phyloP scores from a whole-genome alignment of 2,113 vertebrate genomes.

The Casuarius casuarius region DNA sequence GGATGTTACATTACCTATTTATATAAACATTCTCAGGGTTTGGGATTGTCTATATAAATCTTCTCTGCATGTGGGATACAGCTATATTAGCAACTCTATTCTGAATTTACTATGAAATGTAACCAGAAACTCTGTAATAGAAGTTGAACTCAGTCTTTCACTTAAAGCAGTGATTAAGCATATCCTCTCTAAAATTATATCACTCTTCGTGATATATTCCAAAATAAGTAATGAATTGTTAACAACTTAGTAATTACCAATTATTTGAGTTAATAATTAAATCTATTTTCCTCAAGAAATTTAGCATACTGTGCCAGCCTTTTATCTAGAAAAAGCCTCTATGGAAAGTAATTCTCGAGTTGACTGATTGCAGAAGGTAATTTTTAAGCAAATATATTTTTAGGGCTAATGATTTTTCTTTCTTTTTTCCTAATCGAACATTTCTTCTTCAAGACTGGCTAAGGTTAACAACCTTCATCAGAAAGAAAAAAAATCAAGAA shows the following conservation, averaged over 20 bases:
- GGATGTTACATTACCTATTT: not conserved
- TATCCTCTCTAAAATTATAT: not conserved
- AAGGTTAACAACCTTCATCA: not conserved
- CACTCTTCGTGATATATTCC: not conserved
- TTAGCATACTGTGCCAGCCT: not conserved
- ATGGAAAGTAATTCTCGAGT: not conserved
- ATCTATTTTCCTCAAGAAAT: not conserved
- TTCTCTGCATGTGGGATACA: not conserved
- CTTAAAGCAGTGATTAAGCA: not conserved
- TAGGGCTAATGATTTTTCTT: not conserved
- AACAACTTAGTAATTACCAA: not conserved
- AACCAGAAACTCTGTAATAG: not conserved
- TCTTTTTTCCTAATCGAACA: not conserved
- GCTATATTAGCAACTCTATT: not conserved
- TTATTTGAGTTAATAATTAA: not conserved
- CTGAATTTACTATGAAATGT: not conserved
- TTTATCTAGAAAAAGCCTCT: not conserved
- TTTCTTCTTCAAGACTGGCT: not conserved
- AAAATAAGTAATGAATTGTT: not conserved
- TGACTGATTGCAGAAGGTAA: not conserved
- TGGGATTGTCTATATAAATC: not conserved
- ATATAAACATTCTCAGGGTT: not conserved
- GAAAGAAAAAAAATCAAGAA: not conserved
- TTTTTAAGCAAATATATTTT: not conserved
- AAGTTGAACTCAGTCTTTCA: not conserved